These are phyloP conservation scores for Boloria selene DNA, from an alignment of 2,888 invertebrate genomes.

Conservation along the genomic window DNA sequence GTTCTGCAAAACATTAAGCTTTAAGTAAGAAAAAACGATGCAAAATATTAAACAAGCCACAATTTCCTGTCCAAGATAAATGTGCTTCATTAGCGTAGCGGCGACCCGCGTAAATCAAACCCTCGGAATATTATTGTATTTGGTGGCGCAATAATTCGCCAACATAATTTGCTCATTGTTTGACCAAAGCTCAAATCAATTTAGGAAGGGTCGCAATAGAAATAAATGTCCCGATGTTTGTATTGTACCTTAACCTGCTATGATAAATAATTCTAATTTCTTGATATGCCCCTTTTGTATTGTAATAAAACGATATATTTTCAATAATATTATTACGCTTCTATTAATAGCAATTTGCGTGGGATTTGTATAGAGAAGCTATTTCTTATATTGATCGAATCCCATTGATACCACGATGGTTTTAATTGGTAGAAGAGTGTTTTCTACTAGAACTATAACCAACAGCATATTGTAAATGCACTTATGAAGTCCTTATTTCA, in stretches of 20 bases:
- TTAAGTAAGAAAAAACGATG: constrained; percentile 1
- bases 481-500: too few species aligned
- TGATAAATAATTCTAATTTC: background rate
- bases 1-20: background rate
- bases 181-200: constrained; percentile 17
- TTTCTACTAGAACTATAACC: too few species aligned
- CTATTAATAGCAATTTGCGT: background rate
- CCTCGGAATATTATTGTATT: constrained; percentile 26
- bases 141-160: constrained; percentile 17
- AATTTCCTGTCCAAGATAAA: constrained; percentile 23
- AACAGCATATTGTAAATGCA: too few species aligned
- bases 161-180: constrained; percentile 26
- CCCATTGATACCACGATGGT: too few species aligned
- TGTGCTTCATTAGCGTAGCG: constrained; percentile 24
- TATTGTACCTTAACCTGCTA: constrained; percentile 6
- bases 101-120: constrained; percentile 26
- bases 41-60: constrained; percentile 21
- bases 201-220: constrained; percentile 13
- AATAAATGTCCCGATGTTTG: constrained; percentile 15
- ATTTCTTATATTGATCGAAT: too few species aligned
- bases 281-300: background rate
- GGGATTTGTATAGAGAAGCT: too few species aligned
- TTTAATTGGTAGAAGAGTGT: too few species aligned
- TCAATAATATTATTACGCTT: background rate
- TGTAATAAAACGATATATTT: constrained; percentile 1